Evolutionary conservation across 2,797 vertebrate genomes (phyloP), one percentile per base, ranked within the genome.

Genomic region (Hemitrygon akajei): DNA sequence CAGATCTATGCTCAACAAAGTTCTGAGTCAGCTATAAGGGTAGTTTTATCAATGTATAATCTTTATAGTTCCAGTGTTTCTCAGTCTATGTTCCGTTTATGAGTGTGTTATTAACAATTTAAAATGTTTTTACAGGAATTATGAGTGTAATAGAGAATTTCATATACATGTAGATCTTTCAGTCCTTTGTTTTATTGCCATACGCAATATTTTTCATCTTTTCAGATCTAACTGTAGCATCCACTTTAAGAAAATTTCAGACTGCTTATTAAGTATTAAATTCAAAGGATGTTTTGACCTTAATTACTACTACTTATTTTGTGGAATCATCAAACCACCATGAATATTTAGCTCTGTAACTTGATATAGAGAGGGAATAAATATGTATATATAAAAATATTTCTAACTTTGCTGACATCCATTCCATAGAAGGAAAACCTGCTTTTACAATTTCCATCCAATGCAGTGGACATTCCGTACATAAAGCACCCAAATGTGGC

Each of bases 301-400:
- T 40, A 93, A 93, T 75, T 93, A 76, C 40, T 76, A 71, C 40
- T 76, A 12, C 71, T 76, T 93, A 75, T 71, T 56, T 76, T 27
- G 27, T 27, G 47, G 91, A 93, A 22, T 56, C 40, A 58, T 71
- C 25, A 58, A 93, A 34, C 69, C 40, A 92, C 69, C 56, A 76
- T 93, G 40, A 93, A 93, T 93, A 93, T 75, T 93, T 93, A 93
- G 91, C 27, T 93, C 27, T 30, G 40, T 58, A 58, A 76, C 89
- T 93, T 76, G 27, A 58, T 93, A n/a, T 25, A 76, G 73, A 58
- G 91, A 76, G 91, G 27, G 14, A 47, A 47, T 14, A 75, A 47
- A 92, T 91, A 47, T 73, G 22, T 40, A 66, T 63, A 89, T 91
- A 25, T 30, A 14, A 58, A 69, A 60, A 40, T 91, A 1, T 91